Evolutionary conservation across 2,113 vertebrate genomes (phyloP).

Genomic region (Vulpes ferrilata): DNA sequence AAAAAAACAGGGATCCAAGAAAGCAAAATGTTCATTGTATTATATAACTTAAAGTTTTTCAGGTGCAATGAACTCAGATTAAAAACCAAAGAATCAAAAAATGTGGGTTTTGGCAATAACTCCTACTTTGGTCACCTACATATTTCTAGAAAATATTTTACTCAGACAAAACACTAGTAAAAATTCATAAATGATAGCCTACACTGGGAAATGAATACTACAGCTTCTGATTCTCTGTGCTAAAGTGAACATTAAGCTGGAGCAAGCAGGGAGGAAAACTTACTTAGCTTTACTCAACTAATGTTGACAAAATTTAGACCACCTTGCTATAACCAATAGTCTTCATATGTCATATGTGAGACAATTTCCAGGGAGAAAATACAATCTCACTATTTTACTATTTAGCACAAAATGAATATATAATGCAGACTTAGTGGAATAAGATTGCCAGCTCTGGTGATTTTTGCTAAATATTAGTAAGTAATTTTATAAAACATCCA

Average conservation of each 20-base stretch:
- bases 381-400: not conserved
- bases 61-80: not conserved
- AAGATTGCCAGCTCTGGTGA: not conserved
- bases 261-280: not conserved
- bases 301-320: not conserved
- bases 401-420: not conserved
- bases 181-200: conserved; percentile 6
- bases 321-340: not conserved
- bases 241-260: not conserved
- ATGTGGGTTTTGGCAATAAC: not conserved
- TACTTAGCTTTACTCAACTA: not conserved
- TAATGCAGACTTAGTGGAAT: not conserved
- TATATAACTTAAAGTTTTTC: not conserved
- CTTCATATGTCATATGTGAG: not conserved
- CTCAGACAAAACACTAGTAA: not conserved
- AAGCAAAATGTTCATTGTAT: not conserved
- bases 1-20: not conserved
- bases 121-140: not conserved
- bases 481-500: not conserved
- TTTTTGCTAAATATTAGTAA: not conserved
- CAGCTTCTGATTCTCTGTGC: not conserved
- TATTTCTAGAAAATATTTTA: conserved; percentile 34
- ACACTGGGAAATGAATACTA: not conserved
- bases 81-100: conserved; percentile 42
- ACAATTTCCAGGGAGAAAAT: not conserved